Evolutionary conservation across 2,888 invertebrate species (phyloP), one percentile per base, ranked within the genome.

Genomic region (Therioaphis trifolii): DNA sequence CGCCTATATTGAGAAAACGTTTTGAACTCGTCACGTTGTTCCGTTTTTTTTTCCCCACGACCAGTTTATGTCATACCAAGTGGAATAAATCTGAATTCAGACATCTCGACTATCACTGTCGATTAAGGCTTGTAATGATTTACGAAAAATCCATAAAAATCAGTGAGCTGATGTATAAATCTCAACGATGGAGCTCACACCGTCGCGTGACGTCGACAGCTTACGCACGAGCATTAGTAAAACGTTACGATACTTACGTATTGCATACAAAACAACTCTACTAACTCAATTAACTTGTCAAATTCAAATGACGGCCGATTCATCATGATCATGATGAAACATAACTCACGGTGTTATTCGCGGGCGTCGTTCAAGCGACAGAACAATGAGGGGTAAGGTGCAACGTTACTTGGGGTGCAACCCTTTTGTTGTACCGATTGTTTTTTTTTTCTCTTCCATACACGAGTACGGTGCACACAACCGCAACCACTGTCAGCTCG

Each of bases 261-360:
- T 18, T 27, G 29, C 4, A 12, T 40, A n/a, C 43, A 52, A 68
- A 55, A 68, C n/a, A 40, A 43, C n/a, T n/a, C n/a, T n/a, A n/a
- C n/a, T n/a, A 43, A 79, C 40, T 40, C 66, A 68, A 79, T 79
- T 79, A 79, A 79, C 78, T 69, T 69, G 78, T 79, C 78, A 69
- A 69, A 55, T 55, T 40, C 24, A 52, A 66, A 78, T 21, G 77
- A 43, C 40, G 40, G 4, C 18, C 78, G 7, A 79, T 79, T 43
- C 15, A 69, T 79, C 78, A 79, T 18, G 14, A 27, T 40, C 35
- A n/a, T 24, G n/a, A 14, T 40, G 52, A 11, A 3, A 40, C 68
- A 29, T 35, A 35, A 15, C n/a, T 77, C 27, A 35, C 27, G 61
- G 40, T 75, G 40, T 52, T 35, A 52, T 78, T 68, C 63, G 21